These are phyloP conservation scores for Phoenicopterus ruber DNA, from an alignment of 2,113 vertebrate species.

Conservation along the genomic window DNA sequence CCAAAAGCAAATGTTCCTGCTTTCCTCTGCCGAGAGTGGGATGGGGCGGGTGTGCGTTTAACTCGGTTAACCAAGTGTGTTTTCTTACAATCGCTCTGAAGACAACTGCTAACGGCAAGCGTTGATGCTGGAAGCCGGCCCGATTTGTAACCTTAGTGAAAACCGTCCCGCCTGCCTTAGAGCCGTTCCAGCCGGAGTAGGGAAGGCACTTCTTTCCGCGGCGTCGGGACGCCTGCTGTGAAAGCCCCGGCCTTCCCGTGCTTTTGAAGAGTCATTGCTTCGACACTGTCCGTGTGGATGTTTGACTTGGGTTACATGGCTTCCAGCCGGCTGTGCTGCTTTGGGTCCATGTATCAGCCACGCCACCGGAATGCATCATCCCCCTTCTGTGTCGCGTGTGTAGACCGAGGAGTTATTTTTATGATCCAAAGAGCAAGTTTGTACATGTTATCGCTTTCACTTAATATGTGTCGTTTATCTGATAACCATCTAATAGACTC, in stretches of 20 bases:
- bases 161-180: background rate
- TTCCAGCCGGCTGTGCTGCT: background rate
- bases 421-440: background rate
- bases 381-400: rapidly evolving
- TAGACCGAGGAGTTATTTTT: background rate
- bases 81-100: background rate
- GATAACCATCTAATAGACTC: background rate
- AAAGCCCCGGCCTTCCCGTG: background rate
- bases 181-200: background rate
- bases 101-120: background rate
- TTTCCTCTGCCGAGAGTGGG: background rate
- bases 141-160: background rate
- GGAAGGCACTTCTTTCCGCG: background rate
- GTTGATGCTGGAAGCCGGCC: background rate
- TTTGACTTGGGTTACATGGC: background rate
- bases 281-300: rapidly evolving
- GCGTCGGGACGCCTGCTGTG: rapidly evolving
- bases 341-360: background rate
- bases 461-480: background rate
- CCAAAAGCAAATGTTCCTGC: background rate
- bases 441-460: background rate
- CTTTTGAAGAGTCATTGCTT: background rate
- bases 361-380: background rate
- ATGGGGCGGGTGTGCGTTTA: background rate
- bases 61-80: background rate